Evolutionary conservation across 1,140 invertebrate genomes (phyloP).

Genomic region (Drosophila quadrilineata): DNA sequence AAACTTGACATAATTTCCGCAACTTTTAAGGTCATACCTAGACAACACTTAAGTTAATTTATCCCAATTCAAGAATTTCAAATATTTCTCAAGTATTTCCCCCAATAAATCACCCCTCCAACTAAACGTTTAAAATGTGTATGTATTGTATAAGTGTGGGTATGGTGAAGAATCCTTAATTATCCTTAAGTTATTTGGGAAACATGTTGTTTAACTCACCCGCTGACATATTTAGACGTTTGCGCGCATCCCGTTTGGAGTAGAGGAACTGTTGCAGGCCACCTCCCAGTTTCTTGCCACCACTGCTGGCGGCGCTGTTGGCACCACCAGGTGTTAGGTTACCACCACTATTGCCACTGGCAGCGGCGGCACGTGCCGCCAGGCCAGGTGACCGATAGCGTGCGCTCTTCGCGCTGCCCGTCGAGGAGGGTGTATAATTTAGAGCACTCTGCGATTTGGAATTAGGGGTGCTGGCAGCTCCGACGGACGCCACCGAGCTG

Average conservation of each 20-base stretch:
- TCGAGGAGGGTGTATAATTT: slow-evolving; percentile 82
- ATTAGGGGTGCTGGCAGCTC: slow-evolving; percentile 82
- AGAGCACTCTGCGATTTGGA: slow-evolving; percentile 87
- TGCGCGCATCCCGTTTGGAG: slow-evolving; percentile 83
- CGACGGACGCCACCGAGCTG: slow-evolving; percentile 65
- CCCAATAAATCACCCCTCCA: no score
- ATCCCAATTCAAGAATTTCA: no score
- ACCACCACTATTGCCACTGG: slow-evolving; percentile 58
- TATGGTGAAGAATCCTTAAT: no score
- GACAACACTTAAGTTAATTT: no score
- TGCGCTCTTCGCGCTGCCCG: slow-evolving; percentile 89
- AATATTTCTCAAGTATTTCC: no score
- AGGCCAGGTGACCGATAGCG: slow-evolving; percentile 92
- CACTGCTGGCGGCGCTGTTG: slow-evolving; percentile 12
- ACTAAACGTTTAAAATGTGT: not conserved
- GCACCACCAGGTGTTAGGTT: slow-evolving; percentile 61
- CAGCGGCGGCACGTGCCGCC: slow-evolving; percentile 72
- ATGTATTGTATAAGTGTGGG: not conserved
- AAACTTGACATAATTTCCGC: no score
- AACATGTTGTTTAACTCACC: slow-evolving; percentile 69
- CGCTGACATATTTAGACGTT: slow-evolving; percentile 83
- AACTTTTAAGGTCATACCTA: no score
- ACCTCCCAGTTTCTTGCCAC: slow-evolving; percentile 87
- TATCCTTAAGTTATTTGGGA: slow-evolving; percentile 1
- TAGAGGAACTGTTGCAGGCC: slow-evolving; percentile 85